Evolutionary conservation across 2,888 invertebrate species (phyloP), one percentile per base, ranked within the genome.

Genomic region (Epiblema foenella): DNA sequence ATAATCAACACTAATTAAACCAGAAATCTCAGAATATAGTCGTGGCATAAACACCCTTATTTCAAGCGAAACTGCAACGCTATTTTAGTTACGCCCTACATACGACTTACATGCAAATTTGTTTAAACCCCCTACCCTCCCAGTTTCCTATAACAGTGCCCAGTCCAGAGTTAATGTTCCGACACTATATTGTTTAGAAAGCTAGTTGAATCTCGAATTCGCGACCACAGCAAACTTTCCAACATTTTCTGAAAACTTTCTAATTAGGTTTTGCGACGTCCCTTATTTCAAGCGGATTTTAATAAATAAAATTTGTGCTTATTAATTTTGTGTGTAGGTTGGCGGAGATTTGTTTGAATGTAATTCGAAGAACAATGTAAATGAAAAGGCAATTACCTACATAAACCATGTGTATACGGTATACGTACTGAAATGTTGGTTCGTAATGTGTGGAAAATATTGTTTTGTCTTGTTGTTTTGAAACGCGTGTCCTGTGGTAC

Each of bases 161-260:
- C 37, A 39, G 56, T 29, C 42, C 17, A 62, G 51, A 62, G 56
- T 57, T 71, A 67, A 71, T 62, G 66, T n/a, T 51, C 42, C 49
- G 56, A 60, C 71, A 71, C 71, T 57, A 57, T 62, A 60, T 51
- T 69, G 63, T 67, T 71, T 67, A 71, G 62, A 71, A 62, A 71
- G 66, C 70, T 67, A 56, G 66, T 51, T 57, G 56, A 51, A 67
- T 67, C 62, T 39, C 46, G 58, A 42, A 49, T 49, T 59, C 60
- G 66, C 37, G 66, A 67, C 67, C 71, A 57, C 71, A 56, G 60
- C 51, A 20, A 67, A 71, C 71, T 67, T 67, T 60, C 54, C 56
- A 71, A 67, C 66, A 60, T 49, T 67, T 65, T 58, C 51, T 11
- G 29, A 37, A 49, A 71, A 71, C 62, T 71, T 71, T 62, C 60